Conservation (phyloP, 2,888 invertebrate genomes). For the Caenorhabditis uteleia region DNA sequence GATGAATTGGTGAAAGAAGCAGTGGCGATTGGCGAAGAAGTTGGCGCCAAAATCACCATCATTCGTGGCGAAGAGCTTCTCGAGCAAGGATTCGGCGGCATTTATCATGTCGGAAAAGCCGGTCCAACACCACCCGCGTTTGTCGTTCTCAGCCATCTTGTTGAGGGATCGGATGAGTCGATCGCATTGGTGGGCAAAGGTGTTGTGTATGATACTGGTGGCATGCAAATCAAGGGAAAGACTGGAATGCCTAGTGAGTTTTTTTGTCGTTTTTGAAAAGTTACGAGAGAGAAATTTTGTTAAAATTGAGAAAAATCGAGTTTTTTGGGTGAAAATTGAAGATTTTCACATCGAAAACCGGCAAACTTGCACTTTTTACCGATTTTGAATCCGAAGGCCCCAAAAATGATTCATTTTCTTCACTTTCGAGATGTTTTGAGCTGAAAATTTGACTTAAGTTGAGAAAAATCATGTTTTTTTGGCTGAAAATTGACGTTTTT, state of each 20-base stretch:
- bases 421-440: too few species aligned
- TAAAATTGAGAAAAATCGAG: not conserved
- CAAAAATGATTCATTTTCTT: too few species aligned
- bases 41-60: constrained; percentile 42
- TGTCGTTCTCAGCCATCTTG: constrained; percentile 75
- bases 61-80: constrained; percentile 80
- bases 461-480: too few species aligned
- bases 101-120: constrained; percentile 84
- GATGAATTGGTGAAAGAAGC: constrained; percentile 79
- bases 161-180: constrained; percentile 74
- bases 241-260: constrained; percentile 67
- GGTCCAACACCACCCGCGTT: constrained; percentile 78
- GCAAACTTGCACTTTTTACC: too few species aligned
- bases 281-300: not conserved
- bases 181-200: constrained; percentile 92
- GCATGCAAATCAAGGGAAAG: constrained; percentile 87
- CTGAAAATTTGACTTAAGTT: too few species aligned
- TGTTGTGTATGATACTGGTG: constrained; percentile 91
- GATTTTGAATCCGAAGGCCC: too few species aligned
- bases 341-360: too few species aligned
- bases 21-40: constrained; percentile 47
- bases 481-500: too few species aligned
- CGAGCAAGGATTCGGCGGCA: constrained; percentile 81
- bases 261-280: not conserved
- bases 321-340: not conserved